Percentiles rank a stretch among this genome's conserved stretches.
Evolutionary conservation across 2,888 invertebrate genomes (phyloP).

Genomic region (Orthosia gothica): DNA sequence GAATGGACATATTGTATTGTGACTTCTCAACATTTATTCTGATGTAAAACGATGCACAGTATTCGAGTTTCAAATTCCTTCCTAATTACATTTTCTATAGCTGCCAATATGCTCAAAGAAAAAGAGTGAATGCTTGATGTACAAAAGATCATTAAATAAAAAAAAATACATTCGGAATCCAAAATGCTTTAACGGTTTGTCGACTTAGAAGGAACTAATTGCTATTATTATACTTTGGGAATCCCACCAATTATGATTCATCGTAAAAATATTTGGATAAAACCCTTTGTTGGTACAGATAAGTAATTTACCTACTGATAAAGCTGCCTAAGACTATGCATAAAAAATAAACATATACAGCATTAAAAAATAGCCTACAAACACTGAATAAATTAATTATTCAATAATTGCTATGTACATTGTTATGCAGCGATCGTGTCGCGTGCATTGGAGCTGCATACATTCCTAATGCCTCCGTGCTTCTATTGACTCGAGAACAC

Average conservation of each 20-base stretch:
- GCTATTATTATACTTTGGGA: neutral
- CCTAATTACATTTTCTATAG: too few species aligned
- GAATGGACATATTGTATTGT: too few species aligned
- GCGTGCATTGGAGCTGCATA: conserved; percentile 1
- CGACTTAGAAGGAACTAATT: conserved; percentile 4
- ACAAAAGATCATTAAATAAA: too few species aligned
- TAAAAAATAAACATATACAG: too few species aligned
- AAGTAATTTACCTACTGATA: neutral
- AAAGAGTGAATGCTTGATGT: neutral
- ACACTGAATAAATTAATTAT: conserved; percentile 6
- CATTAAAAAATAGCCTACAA: neutral
- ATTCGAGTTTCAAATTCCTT: too few species aligned
- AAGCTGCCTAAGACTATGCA: too few species aligned
- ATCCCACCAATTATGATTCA: neutral
- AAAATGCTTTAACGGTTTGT: too few species aligned
- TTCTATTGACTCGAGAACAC: neutral
- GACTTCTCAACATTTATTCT: too few species aligned
- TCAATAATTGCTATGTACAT: conserved; percentile 8
- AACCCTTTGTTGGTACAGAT: neutral
- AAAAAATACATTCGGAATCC: too few species aligned
- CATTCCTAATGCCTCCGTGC: conserved; percentile 5
- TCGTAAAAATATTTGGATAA: neutral
- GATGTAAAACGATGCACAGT: too few species aligned
- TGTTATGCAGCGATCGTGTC: neutral
- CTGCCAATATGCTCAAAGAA: too few species aligned